These are phyloP conservation scores for Megalurothrips usitatus DNA, from an alignment of 2,888 invertebrate genomes.

Conservation along the genomic window DNA sequence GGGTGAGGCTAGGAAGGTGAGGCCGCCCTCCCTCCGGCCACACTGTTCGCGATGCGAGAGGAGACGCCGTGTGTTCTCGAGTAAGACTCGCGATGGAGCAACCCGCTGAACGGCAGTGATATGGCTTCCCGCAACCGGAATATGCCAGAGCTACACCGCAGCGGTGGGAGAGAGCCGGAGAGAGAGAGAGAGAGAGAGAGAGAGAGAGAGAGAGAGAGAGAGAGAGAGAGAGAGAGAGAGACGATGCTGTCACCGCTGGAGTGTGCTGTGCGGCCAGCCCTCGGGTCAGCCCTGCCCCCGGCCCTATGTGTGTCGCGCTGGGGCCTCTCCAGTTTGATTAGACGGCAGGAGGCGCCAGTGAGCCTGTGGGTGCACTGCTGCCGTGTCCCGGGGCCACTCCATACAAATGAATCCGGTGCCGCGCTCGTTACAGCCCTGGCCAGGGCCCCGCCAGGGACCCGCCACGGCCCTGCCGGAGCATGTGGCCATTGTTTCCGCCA, in stretches of 20 bases:
- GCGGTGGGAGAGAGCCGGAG: too few species aligned
- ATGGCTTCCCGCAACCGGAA: too few species aligned
- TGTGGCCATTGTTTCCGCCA: neutral
- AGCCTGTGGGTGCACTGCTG: neutral
- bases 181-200: neutral
- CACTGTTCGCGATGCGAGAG: too few species aligned
- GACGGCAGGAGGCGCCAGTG: neutral
- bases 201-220: neutral
- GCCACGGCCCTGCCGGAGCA: neutral
- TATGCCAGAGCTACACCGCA: too few species aligned
- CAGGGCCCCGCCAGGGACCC: too few species aligned
- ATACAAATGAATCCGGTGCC: neutral
- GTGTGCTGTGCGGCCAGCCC: neutral
- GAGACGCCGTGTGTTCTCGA: too few species aligned
- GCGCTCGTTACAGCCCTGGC: neutral
- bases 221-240: neutral
- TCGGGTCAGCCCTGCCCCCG: neutral
- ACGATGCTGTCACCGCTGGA: neutral
- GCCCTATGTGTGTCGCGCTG: too few species aligned
- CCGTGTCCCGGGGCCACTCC: neutral
- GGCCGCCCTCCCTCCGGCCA: too few species aligned
- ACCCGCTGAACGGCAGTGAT: too few species aligned
- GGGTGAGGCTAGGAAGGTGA: too few species aligned
- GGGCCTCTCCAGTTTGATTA: neutral
- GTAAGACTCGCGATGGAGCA: too few species aligned